Conservation (phyloP, 2,113 vertebrate species). For the Microtus montanus region DNA sequence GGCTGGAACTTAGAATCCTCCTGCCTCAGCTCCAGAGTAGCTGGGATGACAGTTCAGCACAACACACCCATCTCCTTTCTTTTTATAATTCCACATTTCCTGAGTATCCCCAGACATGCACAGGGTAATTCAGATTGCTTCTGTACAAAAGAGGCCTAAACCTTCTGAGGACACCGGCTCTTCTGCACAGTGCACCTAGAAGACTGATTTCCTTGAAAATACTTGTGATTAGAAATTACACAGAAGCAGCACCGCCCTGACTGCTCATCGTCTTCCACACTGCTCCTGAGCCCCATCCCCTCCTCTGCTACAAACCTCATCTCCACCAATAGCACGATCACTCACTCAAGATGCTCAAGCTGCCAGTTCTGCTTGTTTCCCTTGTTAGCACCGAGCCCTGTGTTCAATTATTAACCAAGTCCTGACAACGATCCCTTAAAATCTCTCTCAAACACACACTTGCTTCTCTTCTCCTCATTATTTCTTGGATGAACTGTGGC, state of each 20-base stretch:
- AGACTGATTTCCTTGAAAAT: not conserved
- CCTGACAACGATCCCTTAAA: not conserved
- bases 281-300: not conserved
- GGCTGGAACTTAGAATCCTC: not conserved
- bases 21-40: not conserved
- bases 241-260: not conserved
- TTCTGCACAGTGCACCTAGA: not conserved
- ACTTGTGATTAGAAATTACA: not conserved
- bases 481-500: not conserved
- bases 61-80: not conserved
- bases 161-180: not conserved
- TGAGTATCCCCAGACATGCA: not conserved
- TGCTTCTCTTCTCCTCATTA: constrained; percentile 1
- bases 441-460: not conserved
- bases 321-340: not conserved
- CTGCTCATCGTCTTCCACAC: not conserved
- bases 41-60: not conserved
- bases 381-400: not conserved
- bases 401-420: not conserved
- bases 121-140: not conserved
- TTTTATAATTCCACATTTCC: not conserved
- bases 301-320: not conserved
- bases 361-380: not conserved
- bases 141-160: not conserved
- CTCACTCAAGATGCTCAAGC: not conserved